Conservation (phyloP, 2,888 invertebrate genomes). For the Syritta pipiens region DNA sequence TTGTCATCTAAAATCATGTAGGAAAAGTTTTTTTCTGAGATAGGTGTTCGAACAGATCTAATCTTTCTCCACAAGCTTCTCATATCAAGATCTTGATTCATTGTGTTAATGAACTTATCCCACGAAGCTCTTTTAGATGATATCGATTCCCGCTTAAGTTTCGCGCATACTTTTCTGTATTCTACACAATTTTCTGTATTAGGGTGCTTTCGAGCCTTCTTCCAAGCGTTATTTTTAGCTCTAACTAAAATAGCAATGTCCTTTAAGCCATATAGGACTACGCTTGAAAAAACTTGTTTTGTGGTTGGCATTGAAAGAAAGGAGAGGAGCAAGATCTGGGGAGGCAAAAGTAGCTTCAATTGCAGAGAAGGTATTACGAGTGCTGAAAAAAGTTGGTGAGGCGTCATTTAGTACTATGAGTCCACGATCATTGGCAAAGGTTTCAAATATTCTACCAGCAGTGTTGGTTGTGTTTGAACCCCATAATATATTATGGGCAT, state of each 20-base stretch:
- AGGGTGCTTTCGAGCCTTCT: too few relatives aligned
- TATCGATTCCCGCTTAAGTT: too few relatives aligned
- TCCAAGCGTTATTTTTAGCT: too few relatives aligned
- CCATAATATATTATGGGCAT: constrained; percentile 6
- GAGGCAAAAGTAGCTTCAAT: constrained; percentile 1
- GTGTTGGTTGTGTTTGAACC: neutral
- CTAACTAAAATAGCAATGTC: neutral
- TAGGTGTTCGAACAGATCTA: neutral
- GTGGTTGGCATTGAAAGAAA: too few relatives aligned
- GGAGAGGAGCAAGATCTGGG: too few relatives aligned
- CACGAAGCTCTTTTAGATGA: too few relatives aligned
- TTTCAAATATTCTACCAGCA: neutral
- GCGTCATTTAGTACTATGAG: constrained; percentile 5
- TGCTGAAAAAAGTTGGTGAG: constrained; percentile 6
- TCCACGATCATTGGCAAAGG: neutral
- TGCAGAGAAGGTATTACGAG: constrained; percentile 5
- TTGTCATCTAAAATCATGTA: too few relatives aligned
- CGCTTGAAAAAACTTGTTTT: too few relatives aligned
- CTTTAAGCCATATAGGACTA: constrained; percentile 11
- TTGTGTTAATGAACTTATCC: too few relatives aligned
- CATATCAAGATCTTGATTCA: neutral
- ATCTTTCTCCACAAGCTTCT: constrained; percentile 8
- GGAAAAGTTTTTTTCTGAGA: too few relatives aligned
- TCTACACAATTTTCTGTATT: too few relatives aligned
- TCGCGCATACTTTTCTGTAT: too few relatives aligned